Base-by-base conservation (phyloP, 2,888 invertebrate genomes). In the Hoplodrina ambigua region DNA sequence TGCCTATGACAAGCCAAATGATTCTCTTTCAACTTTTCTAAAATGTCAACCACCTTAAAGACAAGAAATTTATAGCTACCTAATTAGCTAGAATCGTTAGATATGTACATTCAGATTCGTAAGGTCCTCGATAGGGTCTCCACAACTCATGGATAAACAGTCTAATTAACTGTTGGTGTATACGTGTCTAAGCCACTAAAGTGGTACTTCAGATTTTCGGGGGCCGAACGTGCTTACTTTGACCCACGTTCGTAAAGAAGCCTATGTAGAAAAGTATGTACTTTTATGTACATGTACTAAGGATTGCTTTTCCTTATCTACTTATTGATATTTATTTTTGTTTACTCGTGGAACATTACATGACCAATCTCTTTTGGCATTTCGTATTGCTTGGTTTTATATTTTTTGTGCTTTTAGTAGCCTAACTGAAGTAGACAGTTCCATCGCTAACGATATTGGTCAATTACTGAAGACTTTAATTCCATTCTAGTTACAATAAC, bases 161-260 rank as follows among this genome's bases (percentile, higher is more conserved):
- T 56, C 79, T 79, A 79, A 79, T 79, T 79, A 79, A 75, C 69
- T 66, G 59, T 72, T 65, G 49, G 37, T 66, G 61, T 65, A 72
- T 75, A 78, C 66, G 52, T 61, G 57, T 67, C 67, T 78, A 55
- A 78, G 60, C 52, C 17, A 15, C 50, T n/a, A 7, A 25, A 74
- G 66, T 57, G 60, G 62, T 63, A 19, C 78, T 78, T 57, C 56
- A 66, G 62, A 70, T 74, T 74, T 78, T 78, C 44, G 44, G 61
- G 55, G 64, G 63, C 33, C 58, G 30, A 65, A 53, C 55, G 62
- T 77, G 57, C 72, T 78, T 78, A 56, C 74, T 78, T 78, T 69
- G 66, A 63, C 56, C 50, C 19, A 4, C 15, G n/a, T 44, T 50
- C 15, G 41, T 59, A 37, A 77, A 69, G 25, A 57, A 60, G 6